phyloP scores from a whole-genome alignment of 2,113 vertebrate genomes.

The Natator depressus region DNA sequence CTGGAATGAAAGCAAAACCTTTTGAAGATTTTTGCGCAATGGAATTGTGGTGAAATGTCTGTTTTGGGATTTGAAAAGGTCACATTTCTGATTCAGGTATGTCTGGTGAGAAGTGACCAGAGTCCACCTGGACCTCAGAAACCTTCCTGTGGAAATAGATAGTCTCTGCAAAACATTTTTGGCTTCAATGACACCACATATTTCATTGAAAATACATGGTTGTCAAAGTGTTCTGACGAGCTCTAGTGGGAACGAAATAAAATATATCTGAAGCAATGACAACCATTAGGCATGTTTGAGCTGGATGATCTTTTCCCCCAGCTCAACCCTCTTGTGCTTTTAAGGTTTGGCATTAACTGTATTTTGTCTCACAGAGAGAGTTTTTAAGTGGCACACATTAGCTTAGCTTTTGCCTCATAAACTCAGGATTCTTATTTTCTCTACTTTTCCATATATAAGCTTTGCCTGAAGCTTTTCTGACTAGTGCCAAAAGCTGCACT shows the following conservation, averaged over 20 bases:
- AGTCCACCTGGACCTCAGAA: neutral
- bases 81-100: neutral
- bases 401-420: neutral
- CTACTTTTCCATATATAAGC: neutral
- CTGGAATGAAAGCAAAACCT: neutral
- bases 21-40: neutral
- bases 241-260: neutral
- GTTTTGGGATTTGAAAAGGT: neutral
- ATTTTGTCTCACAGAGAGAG: neutral
- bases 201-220: neutral
- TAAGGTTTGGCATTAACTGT: constrained; percentile 13
- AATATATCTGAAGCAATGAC: neutral
- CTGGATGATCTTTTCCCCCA: neutral
- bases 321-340: neutral
- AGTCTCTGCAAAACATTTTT: neutral
- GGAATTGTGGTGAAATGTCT: neutral
- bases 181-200: neutral
- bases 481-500: neutral
- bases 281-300: neutral
- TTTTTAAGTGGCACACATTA: neutral
- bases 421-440: constrained; percentile 16
- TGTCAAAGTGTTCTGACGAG: neutral
- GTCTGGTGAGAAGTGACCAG: neutral
- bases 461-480: constrained; percentile 30
- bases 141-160: neutral